phyloP scores from a whole-genome alignment of 2,888 invertebrate species.

The Macrophya alboannulata region DNA sequence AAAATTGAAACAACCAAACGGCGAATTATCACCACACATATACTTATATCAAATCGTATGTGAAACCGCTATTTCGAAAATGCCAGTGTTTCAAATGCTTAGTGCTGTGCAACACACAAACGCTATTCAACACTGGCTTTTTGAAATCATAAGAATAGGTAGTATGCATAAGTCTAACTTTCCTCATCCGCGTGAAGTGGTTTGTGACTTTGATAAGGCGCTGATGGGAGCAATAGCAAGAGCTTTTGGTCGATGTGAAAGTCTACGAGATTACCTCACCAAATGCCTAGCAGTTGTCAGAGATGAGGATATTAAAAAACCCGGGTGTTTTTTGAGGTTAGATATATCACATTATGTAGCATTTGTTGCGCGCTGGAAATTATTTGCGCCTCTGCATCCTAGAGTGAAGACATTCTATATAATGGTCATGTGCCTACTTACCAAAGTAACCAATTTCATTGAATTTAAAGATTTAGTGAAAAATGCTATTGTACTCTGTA shows the following conservation, averaged over 20 bases:
- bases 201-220: constrained; percentile 62
- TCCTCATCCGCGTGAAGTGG: constrained; percentile 58
- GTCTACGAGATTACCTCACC: not conserved
- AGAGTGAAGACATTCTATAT: constrained; percentile 41
- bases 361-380: constrained; percentile 20
- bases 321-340: constrained; percentile 28
- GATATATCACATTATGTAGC: constrained; percentile 41
- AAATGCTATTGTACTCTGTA: constrained; percentile 28
- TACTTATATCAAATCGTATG: constrained; percentile 60
- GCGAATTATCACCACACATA: constrained; percentile 60
- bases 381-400: not conserved
- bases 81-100: constrained; percentile 62
- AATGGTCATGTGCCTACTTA: constrained; percentile 27
- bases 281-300: constrained; percentile 19
- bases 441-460: constrained; percentile 17
- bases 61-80: constrained; percentile 56
- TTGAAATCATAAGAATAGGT: constrained; percentile 60
- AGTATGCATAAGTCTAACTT: constrained; percentile 56
- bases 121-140: constrained; percentile 58
- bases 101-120: constrained; percentile 60
- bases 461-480: not conserved
- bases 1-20: constrained; percentile 56
- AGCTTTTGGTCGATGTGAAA: constrained; percentile 53
- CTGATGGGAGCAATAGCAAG: constrained; percentile 59
- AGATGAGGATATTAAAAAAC: not conserved